Evolutionary conservation across 1,140 invertebrate species (phyloP).

Genomic region (Muscidifurax raptorellus): DNA sequence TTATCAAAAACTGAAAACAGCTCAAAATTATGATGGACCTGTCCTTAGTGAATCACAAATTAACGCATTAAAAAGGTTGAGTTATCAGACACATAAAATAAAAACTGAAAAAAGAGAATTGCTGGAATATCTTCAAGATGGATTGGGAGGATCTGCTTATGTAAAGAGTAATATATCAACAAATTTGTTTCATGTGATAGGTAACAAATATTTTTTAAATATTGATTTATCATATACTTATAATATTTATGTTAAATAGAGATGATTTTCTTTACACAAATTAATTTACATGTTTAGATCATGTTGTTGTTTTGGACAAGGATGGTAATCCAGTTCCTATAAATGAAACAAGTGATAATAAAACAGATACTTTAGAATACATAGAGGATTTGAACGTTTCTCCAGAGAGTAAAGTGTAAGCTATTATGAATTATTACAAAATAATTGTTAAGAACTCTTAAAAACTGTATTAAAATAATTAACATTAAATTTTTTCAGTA

Average conservation of each 20-base stretch:
- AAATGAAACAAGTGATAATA: neutral
- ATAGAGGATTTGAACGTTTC: constrained; percentile 32
- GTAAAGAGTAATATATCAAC: neutral
- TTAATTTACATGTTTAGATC: constrained; percentile 26
- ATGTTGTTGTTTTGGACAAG: constrained; percentile 11
- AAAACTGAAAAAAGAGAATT: neutral
- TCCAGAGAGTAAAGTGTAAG: constrained; percentile 22
- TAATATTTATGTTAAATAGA: too few species aligned
- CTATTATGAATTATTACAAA: neutral
- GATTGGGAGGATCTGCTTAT: neutral
- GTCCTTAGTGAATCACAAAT: constrained; percentile 6
- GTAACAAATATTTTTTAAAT: neutral
- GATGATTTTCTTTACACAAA: neutral
- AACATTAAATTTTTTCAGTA: constrained; percentile 4
- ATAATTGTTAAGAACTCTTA: neutral
- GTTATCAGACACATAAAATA: neutral
- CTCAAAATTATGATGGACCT: constrained; percentile 17
- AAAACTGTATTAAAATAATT: neutral
- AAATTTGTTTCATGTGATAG: constrained; percentile 12
- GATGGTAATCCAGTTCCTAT: constrained; percentile 25
- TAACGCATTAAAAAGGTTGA: neutral
- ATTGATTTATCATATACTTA: neutral
- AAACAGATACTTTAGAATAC: constrained; percentile 1
- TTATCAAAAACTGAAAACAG: constrained; percentile 25
- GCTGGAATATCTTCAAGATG: constrained; percentile 11